These are phyloP conservation scores for Anableps anableps DNA, from an alignment of 2,797 vertebrate genomes.

Conservation along the genomic window DNA sequence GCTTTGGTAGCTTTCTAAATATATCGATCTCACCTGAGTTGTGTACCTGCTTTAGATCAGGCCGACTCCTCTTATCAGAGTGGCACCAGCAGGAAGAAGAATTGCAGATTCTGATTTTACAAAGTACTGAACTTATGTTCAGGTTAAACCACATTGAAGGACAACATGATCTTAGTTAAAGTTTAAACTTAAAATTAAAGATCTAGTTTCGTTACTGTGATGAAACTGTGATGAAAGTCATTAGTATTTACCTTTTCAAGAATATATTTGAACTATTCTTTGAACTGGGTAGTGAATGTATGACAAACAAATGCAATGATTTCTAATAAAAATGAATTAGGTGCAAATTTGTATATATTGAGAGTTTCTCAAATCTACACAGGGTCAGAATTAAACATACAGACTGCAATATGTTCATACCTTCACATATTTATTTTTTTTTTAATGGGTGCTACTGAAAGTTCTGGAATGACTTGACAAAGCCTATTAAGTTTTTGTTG, in stretches of 20 bases:
- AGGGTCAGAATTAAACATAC: background rate
- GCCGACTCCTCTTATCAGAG: background rate
- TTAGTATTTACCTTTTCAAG: background rate
- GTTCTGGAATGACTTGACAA: background rate
- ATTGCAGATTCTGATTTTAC: no score
- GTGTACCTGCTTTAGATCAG: background rate
- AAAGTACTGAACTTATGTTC: background rate
- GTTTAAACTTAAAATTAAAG: background rate
- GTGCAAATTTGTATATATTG: background rate
- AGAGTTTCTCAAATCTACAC: background rate
- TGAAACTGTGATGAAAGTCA: background rate
- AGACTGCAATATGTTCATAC: background rate
- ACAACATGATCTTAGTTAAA: background rate
- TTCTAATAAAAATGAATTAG: background rate
- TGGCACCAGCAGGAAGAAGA: background rate
- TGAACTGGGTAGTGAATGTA: background rate
- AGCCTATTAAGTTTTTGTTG: background rate
- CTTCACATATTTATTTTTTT: background rate
- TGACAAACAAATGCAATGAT: background rate
- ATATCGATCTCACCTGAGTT: constrained; percentile 42
- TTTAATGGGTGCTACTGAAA: background rate
- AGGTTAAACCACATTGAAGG: background rate
- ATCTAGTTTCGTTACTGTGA: background rate
- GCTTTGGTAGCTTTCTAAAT: constrained; percentile 38
- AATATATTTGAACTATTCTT: background rate